Evolutionary conservation across 2,888 invertebrate species (phyloP).

Genomic region (Thyatira batis): DNA sequence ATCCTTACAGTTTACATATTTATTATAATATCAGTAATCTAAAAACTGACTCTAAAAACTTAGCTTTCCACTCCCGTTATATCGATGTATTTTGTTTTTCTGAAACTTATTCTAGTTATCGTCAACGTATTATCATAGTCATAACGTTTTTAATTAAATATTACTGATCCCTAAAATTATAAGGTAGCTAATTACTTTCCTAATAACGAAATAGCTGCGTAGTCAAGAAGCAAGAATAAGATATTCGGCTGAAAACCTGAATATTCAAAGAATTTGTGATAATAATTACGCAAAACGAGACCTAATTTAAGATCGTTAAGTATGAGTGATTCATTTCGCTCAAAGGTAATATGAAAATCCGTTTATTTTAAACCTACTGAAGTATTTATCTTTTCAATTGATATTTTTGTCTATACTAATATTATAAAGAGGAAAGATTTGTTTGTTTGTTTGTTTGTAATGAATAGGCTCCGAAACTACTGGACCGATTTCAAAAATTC

Average conservation of each 20-base stretch:
- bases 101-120: too few species aligned
- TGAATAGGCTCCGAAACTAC: too few species aligned
- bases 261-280: slow-evolving; percentile 15
- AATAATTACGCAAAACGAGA: slow-evolving; percentile 17
- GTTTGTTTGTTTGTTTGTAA: too few species aligned
- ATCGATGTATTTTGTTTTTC: too few species aligned
- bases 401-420: too few species aligned
- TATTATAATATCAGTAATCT: too few species aligned
- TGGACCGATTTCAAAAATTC: too few species aligned
- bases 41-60: too few species aligned
- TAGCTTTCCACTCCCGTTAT: too few species aligned
- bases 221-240: slow-evolving; percentile 4
- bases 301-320: not conserved
- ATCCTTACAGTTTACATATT: too few species aligned
- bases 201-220: slow-evolving; percentile 22
- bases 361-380: not conserved
- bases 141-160: not conserved
- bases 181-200: slow-evolving; percentile 41
- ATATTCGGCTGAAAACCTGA: slow-evolving; percentile 22
- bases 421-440: too few species aligned
- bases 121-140: not conserved
- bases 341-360: not conserved
- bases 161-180: slow-evolving; percentile 29
- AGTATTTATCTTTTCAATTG: too few species aligned
- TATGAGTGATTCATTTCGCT: not conserved